Conservation (phyloP, 2,113 vertebrate genomes). For the Lophotis ruficrista region DNA sequence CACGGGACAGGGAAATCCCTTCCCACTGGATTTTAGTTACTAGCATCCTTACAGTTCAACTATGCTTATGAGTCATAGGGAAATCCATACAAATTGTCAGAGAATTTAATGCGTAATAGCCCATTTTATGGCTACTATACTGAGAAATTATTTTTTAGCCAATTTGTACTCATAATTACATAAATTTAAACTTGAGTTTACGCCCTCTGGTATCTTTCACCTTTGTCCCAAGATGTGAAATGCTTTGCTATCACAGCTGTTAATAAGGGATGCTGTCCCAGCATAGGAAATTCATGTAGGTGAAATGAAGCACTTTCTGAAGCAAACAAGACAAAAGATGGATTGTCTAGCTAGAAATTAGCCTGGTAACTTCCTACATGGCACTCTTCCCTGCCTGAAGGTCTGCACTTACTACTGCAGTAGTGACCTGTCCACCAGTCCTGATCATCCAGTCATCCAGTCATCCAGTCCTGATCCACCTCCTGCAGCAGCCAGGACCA, state of each 20-base stretch:
- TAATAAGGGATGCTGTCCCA: background rate
- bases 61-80: background rate
- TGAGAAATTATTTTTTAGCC: background rate
- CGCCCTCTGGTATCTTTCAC: background rate
- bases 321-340: background rate
- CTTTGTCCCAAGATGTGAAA: background rate
- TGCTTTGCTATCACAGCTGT: background rate
- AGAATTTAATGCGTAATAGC: background rate
- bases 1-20: background rate
- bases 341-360: background rate
- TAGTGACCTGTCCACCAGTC: too few species aligned
- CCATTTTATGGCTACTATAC: background rate
- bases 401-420: background rate
- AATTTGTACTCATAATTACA: background rate
- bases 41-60: background rate
- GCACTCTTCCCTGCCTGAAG: background rate
- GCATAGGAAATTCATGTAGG: background rate
- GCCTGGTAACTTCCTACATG: background rate
- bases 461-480: too few species aligned
- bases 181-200: background rate
- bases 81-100: background rate
- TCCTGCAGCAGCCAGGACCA: background rate
- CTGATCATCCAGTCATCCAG: too few species aligned
- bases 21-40: fast-evolving
- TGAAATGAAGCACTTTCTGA: background rate